phyloP scores from a whole-genome alignment of 2,888 invertebrate genomes.

The Taphrorychus bicolor region DNA sequence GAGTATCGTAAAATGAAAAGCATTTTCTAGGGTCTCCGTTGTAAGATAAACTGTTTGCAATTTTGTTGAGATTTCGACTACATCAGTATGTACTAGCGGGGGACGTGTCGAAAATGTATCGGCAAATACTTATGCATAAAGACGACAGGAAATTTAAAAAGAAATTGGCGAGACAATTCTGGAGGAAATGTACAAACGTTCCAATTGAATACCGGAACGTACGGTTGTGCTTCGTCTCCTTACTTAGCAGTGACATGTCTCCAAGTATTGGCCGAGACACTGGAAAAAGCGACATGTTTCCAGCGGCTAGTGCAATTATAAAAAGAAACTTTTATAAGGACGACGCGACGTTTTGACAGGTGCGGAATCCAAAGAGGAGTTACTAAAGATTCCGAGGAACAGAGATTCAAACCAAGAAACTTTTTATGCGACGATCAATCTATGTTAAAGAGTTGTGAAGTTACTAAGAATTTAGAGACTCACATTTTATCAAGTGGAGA shows the following conservation, averaged over 20 bases:
- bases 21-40: conserved; percentile 17
- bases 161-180: conserved; percentile 16
- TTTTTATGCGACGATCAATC: neutral
- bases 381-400: neutral
- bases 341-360: neutral
- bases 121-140: conserved; percentile 7
- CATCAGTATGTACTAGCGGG: conserved; percentile 1
- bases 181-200: neutral
- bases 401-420: conserved; percentile 11
- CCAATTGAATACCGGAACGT: neutral
- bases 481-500: neutral
- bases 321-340: too few relatives aligned
- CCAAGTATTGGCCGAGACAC: neutral
- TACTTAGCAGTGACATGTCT: conserved; percentile 5
- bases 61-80: conserved; percentile 16
- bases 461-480: neutral
- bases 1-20: conserved; percentile 20
- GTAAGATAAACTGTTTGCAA: conserved; percentile 20
- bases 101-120: conserved; percentile 20
- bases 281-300: conserved; percentile 4
- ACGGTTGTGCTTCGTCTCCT: neutral
- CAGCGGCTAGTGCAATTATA: conserved; percentile 4
- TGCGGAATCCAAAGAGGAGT: conserved; percentile 11
- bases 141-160: conserved; percentile 12
- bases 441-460: conserved; percentile 1